These are phyloP conservation scores for Neelides folsomi DNA, from an alignment of 2,888 invertebrate genomes.

Conservation along the genomic window DNA sequence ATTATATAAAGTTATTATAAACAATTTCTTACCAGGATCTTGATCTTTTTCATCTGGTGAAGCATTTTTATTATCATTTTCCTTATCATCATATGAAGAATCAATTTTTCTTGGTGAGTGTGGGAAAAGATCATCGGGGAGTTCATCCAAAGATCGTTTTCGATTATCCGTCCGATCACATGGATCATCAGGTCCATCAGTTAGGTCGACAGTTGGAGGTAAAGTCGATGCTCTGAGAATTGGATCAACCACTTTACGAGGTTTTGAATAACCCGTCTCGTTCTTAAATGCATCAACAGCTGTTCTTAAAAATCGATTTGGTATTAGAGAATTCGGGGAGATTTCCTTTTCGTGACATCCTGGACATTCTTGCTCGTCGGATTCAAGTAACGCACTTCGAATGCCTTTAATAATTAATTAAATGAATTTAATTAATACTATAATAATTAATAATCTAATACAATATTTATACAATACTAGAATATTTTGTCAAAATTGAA, in stretches of 20 bases:
- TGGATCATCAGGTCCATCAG: conserved; percentile 6
- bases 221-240: conserved; percentile 7
- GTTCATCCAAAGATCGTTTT: conserved; percentile 25
- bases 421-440: too few species aligned
- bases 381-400: conserved; percentile 71
- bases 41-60: neutral
- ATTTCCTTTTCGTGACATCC: conserved; percentile 85
- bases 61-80: conserved; percentile 1
- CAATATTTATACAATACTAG: conserved; percentile 1
- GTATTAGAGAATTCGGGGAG: conserved; percentile 81
- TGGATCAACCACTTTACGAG: conserved; percentile 15
- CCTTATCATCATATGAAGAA: conserved; percentile 8
- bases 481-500: conserved; percentile 3
- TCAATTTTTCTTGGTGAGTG: conserved; percentile 31
- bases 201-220: conserved; percentile 4
- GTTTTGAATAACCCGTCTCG: conserved; percentile 71
- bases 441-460: too few species aligned
- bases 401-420: conserved; percentile 50
- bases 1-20: too few species aligned
- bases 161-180: neutral
- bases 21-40: conserved; percentile 3
- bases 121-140: conserved; percentile 30
- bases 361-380: conserved; percentile 89
- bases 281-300: conserved; percentile 81
- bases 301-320: conserved; percentile 77